Evolutionary conservation across 2,888 invertebrate genomes (phyloP), one percentile per base, ranked within the genome.

Genomic region (Drosophila nr. perissopoda): DNA sequence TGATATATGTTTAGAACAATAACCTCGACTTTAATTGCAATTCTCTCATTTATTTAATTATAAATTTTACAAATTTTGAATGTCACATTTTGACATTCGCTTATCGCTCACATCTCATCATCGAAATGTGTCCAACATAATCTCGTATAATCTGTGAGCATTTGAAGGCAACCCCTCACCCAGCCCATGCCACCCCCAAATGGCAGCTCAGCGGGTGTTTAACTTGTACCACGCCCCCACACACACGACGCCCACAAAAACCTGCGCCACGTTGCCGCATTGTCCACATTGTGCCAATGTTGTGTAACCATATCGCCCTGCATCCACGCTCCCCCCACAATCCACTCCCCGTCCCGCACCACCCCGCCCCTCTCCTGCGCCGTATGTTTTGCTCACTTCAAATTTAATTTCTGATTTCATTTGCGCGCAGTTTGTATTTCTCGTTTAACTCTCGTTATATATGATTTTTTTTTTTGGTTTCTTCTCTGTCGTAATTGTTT

Each of bases 331-430:
- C 48, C 45, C 25, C 33, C 1, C 33, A 25, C 25, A 45, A 16
- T 2, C 40, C 18, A 21, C 25, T 4, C 11, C 29, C 36, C 10
- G n/a, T 25, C 2, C 29, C 18, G 6, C 10, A 11, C 33, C 33
- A 10, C 18, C 16, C 27, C 16, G 2, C 10, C 5, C 5, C 18
- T 18, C 16, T 6, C 11, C 27, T 56, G 81, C 78, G 72, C 89
- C 86, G 87, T 87, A 83, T 87, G 87, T 83, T 87, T 85, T 77
- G 83, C 80, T 83, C 83, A 81, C 85, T 86, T 89, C 71, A 87
- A 87, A 87, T 87, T 87, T 87, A 87, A 87, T 87, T 87, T 89
- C 79, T 87, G 85, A 87, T 89, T 87, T 87, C 85, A 87, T 87
- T 87, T 88, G 82, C 82, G 80, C 87, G 82, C 80, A 88, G 80